Base-by-base conservation (phyloP, 2,113 vertebrate species). In the Saccopteryx bilineata region DNA sequence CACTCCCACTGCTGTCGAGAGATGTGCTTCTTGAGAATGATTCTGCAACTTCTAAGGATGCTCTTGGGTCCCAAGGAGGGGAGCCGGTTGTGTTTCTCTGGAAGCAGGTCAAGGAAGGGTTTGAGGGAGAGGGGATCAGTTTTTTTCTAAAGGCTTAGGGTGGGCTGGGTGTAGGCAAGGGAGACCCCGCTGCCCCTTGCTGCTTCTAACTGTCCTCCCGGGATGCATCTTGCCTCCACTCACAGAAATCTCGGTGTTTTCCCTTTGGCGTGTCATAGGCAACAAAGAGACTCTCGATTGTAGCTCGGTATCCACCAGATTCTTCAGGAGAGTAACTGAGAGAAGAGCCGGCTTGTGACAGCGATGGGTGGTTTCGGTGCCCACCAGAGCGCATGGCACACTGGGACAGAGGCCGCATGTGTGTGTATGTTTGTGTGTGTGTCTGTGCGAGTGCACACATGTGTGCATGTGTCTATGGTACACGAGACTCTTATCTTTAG, bases 381-480 rank as follows among this genome's bases (percentile, higher is more conserved):
- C 71, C 52, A 17, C 13, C 19, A 54, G 86, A 3, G 61, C 24
- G 26, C 28, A 33, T 26, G n/a, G 58, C 33, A 58, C 72, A 26
- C 1, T 8, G 33, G 23, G 9, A 9, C 3, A 2, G 24, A 52
- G 18, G 46, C 5, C 0, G 0, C 7, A 26, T 15, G 15, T 4
- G 9, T 13, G 60, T 11, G 83, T 1, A 1, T 21, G 48, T 58
- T 46, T 52, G 4, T 52, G 19, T 48, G 31, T 1, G 14, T 11
- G 19, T 5, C 14, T 31, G 21, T 2, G 33, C 17, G 26, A 3
- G 18, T 31, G 23, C 4, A 8, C 6, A 7, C 68, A 9, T 9
- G 31, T 9, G 61, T 9, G 5, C 0, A 5, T 6, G 48, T 21
- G 39, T 46, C 21, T 31, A 0, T 18, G 50, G n/a, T 0, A 2